Conservation (phyloP, 1,140 invertebrate genomes). For the Brachionus angularis region DNA sequence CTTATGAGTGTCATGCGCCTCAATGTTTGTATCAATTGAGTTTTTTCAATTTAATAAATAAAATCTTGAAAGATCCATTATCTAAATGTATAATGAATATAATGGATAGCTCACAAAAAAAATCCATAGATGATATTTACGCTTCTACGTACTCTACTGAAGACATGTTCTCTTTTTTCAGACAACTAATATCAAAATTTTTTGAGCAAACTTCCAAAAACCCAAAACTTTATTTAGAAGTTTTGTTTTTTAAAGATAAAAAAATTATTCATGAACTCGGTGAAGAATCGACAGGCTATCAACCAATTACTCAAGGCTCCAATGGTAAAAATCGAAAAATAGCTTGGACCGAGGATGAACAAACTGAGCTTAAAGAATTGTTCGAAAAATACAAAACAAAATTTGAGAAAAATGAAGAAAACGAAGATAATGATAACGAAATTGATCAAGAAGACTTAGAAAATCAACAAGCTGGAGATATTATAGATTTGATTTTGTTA, state of each 20-base stretch:
- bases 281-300: constrained; percentile 23
- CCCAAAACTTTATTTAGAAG: constrained; percentile 15
- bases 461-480: constrained; percentile 18
- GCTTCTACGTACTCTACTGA: constrained; percentile 32
- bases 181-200: constrained; percentile 37
- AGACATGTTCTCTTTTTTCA: constrained; percentile 40
- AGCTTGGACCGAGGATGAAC: constrained; percentile 36
- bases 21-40: constrained; percentile 38
- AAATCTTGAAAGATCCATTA: constrained; percentile 40
- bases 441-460: neutral
- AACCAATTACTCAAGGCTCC: neutral
- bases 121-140: constrained; percentile 29
- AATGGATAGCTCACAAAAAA: constrained; percentile 21
- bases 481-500: constrained; percentile 30
- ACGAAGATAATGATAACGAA: constrained; percentile 8
- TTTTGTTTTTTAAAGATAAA: constrained; percentile 42
- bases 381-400: constrained; percentile 17
- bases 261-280: constrained; percentile 32
- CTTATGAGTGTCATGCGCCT: constrained; percentile 33
- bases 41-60: constrained; percentile 34
- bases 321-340: constrained; percentile 24
- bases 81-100: constrained; percentile 36
- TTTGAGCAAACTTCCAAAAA: constrained; percentile 37
- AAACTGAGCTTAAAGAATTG: constrained; percentile 26
- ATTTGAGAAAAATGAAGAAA: constrained; percentile 22